A percentile compares a stretch with the other conserved stretches of the same genome.
Conservation (phyloP, 2,797 vertebrate genomes). For the Spea hammondii region DNA sequence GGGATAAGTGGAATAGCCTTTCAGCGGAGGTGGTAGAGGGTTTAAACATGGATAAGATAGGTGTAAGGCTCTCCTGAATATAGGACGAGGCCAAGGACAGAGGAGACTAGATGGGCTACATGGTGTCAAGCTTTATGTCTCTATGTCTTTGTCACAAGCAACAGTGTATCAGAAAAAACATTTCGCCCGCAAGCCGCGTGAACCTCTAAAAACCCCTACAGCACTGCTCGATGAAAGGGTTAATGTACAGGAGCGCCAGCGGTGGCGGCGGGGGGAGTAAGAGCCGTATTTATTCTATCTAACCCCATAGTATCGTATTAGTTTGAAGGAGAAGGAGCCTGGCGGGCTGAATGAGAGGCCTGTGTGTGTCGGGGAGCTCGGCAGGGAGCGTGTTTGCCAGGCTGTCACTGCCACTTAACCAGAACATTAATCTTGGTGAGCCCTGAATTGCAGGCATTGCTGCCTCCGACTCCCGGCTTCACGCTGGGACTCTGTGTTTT, state of each 20-base stretch:
- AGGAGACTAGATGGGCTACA: too few species aligned
- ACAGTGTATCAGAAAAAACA: too few species aligned
- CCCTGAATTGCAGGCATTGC: constrained; percentile 30
- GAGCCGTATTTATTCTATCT: constrained; percentile 31
- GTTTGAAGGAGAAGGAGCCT: constrained; percentile 25
- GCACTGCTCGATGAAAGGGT: constrained; percentile 2
- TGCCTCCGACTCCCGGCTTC: constrained; percentile 25
- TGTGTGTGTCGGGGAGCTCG: not conserved
- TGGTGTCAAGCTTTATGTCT: too few species aligned
- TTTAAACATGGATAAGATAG: too few species aligned
- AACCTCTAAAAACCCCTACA: not conserved
- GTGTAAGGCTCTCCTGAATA: too few species aligned
- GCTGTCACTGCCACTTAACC: constrained; percentile 36
- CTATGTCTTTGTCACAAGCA: too few species aligned
- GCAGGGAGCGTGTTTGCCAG: not conserved
- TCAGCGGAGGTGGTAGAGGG: too few species aligned
- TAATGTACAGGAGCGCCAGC: not conserved
- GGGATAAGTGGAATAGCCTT: too few species aligned
- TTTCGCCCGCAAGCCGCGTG: too few species aligned
- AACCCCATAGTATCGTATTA: constrained; percentile 29
- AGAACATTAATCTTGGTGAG: constrained; percentile 37
- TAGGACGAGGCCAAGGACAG: too few species aligned
- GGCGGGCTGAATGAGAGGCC: constrained; percentile 33
- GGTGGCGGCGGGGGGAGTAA: constrained; percentile 1
- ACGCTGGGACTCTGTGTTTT: constrained; percentile 23